Base-by-base conservation (phyloP, 2,888 invertebrate genomes). In the Lamellibrachia columna region DNA sequence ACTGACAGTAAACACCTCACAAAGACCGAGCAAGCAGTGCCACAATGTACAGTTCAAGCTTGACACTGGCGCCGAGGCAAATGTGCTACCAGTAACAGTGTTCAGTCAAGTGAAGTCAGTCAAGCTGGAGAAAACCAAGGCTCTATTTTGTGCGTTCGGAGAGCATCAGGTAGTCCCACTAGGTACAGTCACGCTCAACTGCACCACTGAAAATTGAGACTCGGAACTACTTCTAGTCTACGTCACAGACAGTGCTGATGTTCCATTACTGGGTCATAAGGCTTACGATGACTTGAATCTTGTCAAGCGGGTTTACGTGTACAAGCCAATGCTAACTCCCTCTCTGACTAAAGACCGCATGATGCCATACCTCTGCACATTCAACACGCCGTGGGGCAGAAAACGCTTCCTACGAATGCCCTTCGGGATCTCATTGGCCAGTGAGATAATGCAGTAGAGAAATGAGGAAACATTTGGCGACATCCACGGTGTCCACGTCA, bases 31-130 rank as follows among this genome's bases (percentile, higher is more conserved):
- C 60, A 60, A 60, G 60, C 60, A 11, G 60, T 15, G 60, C 55
- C 55, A 55, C 9, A 8, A 55, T 8, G 55, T 55, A 7, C 55
- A 55, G 55, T 92, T 60, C 92, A 92, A 92, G 90, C 28, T 92
- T 53, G 92, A 92, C 40, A 90, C 90, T 28, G 92, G 92, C 9
- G 92, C 92, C 15, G 91, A 92, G n/a, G 92, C 53, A 40, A 40
- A 40, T 40, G 0, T 40, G 40, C 40, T 40, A 40, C 1, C 40
- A 40, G 40, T 40, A 40, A 55, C 55, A 55, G 55, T 8, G 55
- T 55, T 55, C 55, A 55, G 7, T 55, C 55, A 55, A 55, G 9
- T 55, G 9, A 53, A 52, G 3, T 58, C 52, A 53, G 53, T 58
- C n/a, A n/a, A 52, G 53, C 60, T 93, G 55, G 28, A 90, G 8